Conservation (phyloP, 1,140 invertebrate species). For the Acyrthosiphon pisum region DNA sequence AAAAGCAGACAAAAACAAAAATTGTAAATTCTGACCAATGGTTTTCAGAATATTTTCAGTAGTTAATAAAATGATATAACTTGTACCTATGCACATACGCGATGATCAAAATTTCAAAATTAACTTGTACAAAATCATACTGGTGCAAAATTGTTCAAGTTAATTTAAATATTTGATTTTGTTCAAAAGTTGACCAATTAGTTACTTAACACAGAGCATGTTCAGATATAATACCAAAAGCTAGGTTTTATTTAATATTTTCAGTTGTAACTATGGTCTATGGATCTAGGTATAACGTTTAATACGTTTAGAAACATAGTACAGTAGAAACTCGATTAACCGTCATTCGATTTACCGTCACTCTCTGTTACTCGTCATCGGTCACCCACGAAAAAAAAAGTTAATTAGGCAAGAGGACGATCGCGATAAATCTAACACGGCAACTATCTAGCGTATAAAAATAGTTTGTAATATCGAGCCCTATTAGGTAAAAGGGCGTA, state of each 20-base stretch:
- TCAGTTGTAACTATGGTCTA: not conserved
- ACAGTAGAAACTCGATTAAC: too few species aligned
- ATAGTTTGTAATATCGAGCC: too few species aligned
- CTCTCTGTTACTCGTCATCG: too few species aligned
- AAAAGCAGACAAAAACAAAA: slow-evolving; percentile 5
- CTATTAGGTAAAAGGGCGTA: too few species aligned
- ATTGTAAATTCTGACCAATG: not conserved
- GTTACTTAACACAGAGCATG: not conserved
- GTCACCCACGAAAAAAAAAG: too few species aligned
- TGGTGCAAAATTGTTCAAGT: not conserved
- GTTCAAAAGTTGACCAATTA: not conserved
- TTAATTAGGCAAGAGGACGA: too few species aligned
- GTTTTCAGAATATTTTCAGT: not conserved
- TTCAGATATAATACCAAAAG: not conserved
- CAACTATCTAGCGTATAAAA: too few species aligned
- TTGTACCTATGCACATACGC: not conserved
- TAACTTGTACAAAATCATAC: not conserved
- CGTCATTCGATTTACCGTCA: too few species aligned
- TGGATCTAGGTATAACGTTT: not conserved
- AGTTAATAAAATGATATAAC: not conserved
- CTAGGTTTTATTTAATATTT: not conserved
- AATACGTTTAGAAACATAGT: not conserved
- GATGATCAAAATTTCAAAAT: not conserved
- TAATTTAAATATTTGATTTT: not conserved
- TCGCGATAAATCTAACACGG: too few species aligned